phyloP scores from a whole-genome alignment of 1,140 invertebrate genomes.

The Drosophila sulfurigaster region DNA sequence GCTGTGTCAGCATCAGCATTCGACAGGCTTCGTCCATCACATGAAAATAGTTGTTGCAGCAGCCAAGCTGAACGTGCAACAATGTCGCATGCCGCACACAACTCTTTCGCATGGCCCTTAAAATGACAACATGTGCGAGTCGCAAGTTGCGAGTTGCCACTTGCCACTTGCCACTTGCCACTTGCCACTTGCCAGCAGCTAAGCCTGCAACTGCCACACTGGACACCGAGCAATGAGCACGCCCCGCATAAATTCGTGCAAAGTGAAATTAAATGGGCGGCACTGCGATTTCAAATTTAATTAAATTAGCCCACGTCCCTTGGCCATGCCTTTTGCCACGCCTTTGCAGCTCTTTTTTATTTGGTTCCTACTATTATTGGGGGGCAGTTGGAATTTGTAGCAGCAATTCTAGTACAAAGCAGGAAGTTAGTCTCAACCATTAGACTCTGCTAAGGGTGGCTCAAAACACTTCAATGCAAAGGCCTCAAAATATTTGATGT shows the following conservation, averaged over 20 bases:
- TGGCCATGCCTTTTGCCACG: slow-evolving; percentile 2
- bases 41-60: slow-evolving; percentile 1
- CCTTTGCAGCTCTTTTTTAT: not conserved
- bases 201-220: not conserved
- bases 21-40: slow-evolving; percentile 21
- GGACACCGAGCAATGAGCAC: slow-evolving; percentile 40
- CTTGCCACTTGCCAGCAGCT: not conserved
- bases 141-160: slow-evolving; percentile 3
- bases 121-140: slow-evolving; percentile 50
- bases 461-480: no score
- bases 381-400: not conserved
- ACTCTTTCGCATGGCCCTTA: slow-evolving; percentile 35
- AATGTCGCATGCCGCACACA: slow-evolving; percentile 31
- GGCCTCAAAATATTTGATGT: no score
- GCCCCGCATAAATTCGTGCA: slow-evolving; percentile 41
- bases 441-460: not conserved
- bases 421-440: not conserved
- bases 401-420: not conserved
- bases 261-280: slow-evolving; percentile 44
- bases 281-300: slow-evolving; percentile 47
- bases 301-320: slow-evolving; percentile 30
- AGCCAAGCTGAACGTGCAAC: slow-evolving; percentile 33
- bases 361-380: not conserved
- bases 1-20: slow-evolving; percentile 16
- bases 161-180: slow-evolving; percentile 3